Percentiles rank a stretch among this genome's conserved stretches.
These are phyloP conservation scores for Numida meleagris DNA, from an alignment of 2,113 vertebrate genomes.

Conservation along the genomic window DNA sequence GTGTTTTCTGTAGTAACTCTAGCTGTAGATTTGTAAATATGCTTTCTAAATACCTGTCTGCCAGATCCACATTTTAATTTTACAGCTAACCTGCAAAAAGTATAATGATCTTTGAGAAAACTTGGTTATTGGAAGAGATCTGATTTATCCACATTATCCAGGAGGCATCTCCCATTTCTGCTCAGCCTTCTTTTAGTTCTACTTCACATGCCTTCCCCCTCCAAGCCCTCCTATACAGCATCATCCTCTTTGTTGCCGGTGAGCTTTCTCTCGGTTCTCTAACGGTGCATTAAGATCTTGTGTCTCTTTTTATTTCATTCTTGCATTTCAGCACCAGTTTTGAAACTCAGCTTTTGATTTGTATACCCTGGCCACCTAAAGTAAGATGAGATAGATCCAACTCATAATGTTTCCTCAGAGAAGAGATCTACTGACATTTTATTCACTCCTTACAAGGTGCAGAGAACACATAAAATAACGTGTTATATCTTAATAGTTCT, in stretches of 20 bases:
- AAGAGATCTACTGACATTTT: not conserved
- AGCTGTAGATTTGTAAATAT: not conserved
- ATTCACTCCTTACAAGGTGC: not conserved
- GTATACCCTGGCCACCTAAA: not conserved
- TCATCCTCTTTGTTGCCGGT: not conserved
- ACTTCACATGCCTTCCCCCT: not conserved
- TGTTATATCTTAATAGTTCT: not conserved
- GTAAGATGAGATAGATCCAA: not conserved
- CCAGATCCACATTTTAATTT: not conserved
- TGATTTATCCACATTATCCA: not conserved
- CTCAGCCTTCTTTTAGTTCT: not conserved
- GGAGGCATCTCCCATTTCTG: not conserved
- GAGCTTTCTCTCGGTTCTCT: not conserved
- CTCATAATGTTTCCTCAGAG: not conserved
- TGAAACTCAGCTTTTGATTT: not conserved
- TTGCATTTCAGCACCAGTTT: not conserved
- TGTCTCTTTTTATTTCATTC: not conserved
- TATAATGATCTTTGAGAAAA: not conserved
- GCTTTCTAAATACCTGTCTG: not conserved
- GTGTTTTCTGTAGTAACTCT: not conserved
- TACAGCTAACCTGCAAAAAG: not conserved
- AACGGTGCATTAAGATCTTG: accelerated
- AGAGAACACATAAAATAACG: not conserved
- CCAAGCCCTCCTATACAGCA: not conserved
- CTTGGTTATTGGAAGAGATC: not conserved